Evolutionary conservation across 2,797 vertebrate genomes (phyloP), one percentile per base, ranked within the genome.

Genomic region (Hozukius guyotensis): DNA sequence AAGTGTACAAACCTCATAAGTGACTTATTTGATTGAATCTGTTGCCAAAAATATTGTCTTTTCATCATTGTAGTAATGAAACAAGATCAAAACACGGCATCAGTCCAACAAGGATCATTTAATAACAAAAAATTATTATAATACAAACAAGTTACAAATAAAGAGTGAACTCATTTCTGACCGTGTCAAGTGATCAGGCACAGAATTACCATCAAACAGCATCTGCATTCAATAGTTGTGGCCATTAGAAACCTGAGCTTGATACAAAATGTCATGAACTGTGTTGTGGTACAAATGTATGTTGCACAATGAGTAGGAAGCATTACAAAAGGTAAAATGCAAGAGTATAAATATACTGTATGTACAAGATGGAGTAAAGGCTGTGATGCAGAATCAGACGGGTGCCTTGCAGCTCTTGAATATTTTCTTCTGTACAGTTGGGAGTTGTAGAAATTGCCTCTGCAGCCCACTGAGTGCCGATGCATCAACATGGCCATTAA

Each of bases 41-140:
- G n/a, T 22, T 20, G 18, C 25, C 2, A 75, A 42, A 57, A 31
- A 29, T 18, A 12, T 16, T 8, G 3, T 2, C 8, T 25, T 31
- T 38, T 20, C 18, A n/a, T n/a, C 16, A 9, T n/a, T 61, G 13
- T 20, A 60, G 13, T 20, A 60, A 83, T 57, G 12, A 61, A 84
- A 53, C 11, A n/a, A 72, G 4, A 27, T 65, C 31, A 57, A 64
- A 73, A 55, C 36, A 34, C 31, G 1, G 5, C 27, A 75, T 68
- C 9, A 2, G 20, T 78, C 80, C 81, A 68, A 89, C 57, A 76
- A 82, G 71, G 10, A 66, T 86, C 31, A 82, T 95, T 95, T 95
- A 95, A 90, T 95, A 87, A 94, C 77, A 92, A 92, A 94, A 82
- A 25, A 14, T 18, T 64, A 56, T 32, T 65, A 87, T 86, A 85